Conservation (phyloP, 2,888 invertebrate species). For the Rhyacophila evoluta region DNA sequence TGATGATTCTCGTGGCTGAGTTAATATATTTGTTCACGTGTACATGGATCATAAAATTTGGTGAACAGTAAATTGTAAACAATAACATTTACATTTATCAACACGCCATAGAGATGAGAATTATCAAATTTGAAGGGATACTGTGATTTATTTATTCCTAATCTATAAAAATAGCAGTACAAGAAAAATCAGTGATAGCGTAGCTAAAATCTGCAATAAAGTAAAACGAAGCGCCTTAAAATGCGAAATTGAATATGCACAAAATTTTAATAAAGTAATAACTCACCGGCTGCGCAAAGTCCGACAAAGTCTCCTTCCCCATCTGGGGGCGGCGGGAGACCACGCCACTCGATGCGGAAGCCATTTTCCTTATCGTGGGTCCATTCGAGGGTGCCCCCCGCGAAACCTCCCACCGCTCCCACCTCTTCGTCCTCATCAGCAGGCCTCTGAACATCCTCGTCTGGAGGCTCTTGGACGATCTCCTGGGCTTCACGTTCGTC, state of each 20-base stretch:
- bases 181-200: no score
- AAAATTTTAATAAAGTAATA: background rate
- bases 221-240: background rate
- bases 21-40: no score
- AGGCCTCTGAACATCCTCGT: background rate
- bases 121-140: no score
- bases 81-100: no score
- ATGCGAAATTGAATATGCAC: background rate
- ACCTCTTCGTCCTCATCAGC: background rate
- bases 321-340: constrained; percentile 58
- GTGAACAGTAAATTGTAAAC: no score
- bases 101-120: no score
- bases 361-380: constrained; percentile 63
- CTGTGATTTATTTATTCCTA: no score
- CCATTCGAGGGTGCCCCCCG: constrained; percentile 60
- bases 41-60: no score
- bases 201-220: background rate
- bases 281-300: constrained; percentile 70
- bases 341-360: constrained; percentile 65
- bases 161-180: no score
- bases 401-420: background rate
- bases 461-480: background rate
- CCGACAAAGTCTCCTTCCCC: constrained; percentile 70
- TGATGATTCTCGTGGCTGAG: no score
- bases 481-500: background rate